A percentile compares a stretch with the other conserved stretches of the same genome.
phyloP scores from a whole-genome alignment of 1,140 invertebrate genomes.

The Vollenhovia emeryi region DNA sequence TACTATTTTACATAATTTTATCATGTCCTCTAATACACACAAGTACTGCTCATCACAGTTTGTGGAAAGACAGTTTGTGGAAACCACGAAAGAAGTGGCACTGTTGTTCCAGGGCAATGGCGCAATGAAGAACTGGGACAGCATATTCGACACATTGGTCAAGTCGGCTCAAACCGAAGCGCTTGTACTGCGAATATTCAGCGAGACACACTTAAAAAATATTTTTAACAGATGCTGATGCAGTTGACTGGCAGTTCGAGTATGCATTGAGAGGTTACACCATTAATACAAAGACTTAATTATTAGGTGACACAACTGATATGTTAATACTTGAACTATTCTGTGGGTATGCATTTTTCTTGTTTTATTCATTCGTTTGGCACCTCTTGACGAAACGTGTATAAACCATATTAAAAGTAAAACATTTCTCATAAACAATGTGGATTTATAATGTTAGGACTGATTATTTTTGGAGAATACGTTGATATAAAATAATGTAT shows the following conservation, averaged over 20 bases:
- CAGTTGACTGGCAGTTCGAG: background rate
- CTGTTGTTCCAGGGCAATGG: background rate
- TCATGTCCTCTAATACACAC: background rate
- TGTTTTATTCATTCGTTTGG: no score
- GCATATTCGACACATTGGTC: background rate
- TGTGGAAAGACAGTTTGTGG: no score
- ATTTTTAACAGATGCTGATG: background rate
- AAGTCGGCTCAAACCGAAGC: background rate
- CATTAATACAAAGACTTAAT: no score
- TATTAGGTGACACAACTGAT: no score
- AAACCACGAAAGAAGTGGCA: background rate
- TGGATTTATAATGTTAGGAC: no score
- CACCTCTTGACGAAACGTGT: no score
- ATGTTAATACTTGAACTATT: no score
- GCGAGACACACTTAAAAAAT: background rate
- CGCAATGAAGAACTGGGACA: background rate
- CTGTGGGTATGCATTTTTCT: no score
- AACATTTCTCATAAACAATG: no score
- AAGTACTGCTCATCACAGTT: background rate
- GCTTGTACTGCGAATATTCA: background rate
- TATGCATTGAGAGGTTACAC: background rate
- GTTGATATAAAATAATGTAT: no score
- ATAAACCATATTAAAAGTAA: no score
- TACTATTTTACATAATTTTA: slow-evolving; percentile 17
- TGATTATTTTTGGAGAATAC: no score